Evolutionary conservation across 1,140 invertebrate species (phyloP).

Genomic region (Pygmarrhopalites habei): DNA sequence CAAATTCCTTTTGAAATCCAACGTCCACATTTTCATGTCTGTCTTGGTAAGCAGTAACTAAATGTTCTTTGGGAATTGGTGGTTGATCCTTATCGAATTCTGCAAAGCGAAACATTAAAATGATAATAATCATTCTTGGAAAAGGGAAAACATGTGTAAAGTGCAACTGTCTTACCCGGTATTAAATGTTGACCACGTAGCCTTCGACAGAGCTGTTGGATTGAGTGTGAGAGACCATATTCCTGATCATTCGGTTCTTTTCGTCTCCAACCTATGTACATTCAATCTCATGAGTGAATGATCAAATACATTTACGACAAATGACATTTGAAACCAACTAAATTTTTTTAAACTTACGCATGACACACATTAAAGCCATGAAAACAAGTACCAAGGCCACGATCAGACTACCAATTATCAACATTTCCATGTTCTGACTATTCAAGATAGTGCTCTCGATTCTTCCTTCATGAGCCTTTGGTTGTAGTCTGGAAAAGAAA

Average conservation of each 20-base stretch:
- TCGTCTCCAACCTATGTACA: constrained; percentile 62
- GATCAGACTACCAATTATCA: constrained; percentile 51
- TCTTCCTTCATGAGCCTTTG: no score
- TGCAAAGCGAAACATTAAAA: no score
- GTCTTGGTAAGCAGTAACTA: constrained; percentile 66
- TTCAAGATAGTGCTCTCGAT: no score
- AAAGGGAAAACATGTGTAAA: no score
- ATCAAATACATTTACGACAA: no score
- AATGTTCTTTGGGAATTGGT: constrained; percentile 62
- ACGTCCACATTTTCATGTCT: constrained; percentile 77
- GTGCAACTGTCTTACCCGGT: constrained; percentile 60
- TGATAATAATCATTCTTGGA: no score
- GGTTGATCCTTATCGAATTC: no score
- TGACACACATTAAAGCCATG: constrained; percentile 59
- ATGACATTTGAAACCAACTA: no score
- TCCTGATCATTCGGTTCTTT: constrained; percentile 61
- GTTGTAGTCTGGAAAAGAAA: no score
- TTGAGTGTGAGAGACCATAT: constrained; percentile 56
- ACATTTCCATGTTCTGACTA: background rate
- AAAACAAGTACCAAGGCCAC: constrained; percentile 58
- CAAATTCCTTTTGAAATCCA: constrained; percentile 80
- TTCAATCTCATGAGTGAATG: no score
- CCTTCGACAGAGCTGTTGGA: constrained; percentile 50
- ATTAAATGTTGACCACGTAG: constrained; percentile 55
- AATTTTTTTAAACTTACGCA: no score